A percentile compares a stretch with the other conserved stretches of the same genome.
Evolutionary conservation across 2,113 vertebrate species (phyloP).

Genomic region (Probosciger aterrimus): DNA sequence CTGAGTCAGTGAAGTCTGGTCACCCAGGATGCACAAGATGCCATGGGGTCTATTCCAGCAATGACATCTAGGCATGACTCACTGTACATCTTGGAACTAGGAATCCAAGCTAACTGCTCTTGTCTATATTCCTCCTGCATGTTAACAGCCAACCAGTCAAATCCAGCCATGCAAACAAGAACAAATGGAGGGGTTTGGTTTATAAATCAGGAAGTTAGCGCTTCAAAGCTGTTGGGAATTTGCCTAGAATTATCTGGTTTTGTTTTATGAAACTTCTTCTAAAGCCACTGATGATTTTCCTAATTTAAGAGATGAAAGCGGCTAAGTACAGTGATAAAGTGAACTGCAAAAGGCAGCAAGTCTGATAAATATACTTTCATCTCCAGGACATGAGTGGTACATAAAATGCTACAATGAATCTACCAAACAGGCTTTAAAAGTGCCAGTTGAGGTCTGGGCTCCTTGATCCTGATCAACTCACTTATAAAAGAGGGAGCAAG

Average conservation of each 20-base stretch:
- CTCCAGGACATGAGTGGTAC: background rate
- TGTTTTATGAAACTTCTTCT: background rate
- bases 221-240: background rate
- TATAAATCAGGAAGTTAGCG: background rate
- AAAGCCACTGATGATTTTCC: background rate
- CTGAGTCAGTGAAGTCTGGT: conserved; percentile 88
- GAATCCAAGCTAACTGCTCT: conserved; percentile 83
- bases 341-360: background rate
- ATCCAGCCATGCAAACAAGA: background rate
- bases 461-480: background rate
- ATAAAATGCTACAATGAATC: background rate
- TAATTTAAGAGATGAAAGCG: background rate
- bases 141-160: background rate
- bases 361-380: background rate
- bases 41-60: conserved; percentile 78
- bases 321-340: background rate
- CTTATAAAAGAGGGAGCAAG: background rate
- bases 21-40: conserved; percentile 85
- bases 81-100: conserved; percentile 65
- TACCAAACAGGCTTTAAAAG: background rate
- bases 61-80: conserved; percentile 85
- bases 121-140: conserved; percentile 83
- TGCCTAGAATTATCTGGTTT: background rate
- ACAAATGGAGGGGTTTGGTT: background rate
- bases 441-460: background rate